phyloP scores from a whole-genome alignment of 2,113 vertebrate genomes.

The Python bivittatus region DNA sequence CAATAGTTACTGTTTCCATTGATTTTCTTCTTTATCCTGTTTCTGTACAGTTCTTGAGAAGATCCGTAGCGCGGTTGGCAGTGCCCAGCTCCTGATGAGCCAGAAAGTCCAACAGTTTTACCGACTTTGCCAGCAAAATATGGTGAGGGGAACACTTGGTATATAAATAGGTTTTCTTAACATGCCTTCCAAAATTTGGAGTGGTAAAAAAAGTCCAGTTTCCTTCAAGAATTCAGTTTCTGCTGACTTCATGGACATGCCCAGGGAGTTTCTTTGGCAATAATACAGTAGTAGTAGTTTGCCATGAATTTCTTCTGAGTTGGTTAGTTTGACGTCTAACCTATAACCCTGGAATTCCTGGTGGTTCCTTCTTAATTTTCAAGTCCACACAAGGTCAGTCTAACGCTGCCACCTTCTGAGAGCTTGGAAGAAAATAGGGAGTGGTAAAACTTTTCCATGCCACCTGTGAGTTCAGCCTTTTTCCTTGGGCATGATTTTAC shows the following conservation, averaged over 20 bases:
- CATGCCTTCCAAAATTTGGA: neutral
- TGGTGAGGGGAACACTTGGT: slow-evolving; percentile 79
- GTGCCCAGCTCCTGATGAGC: slow-evolving; percentile 96
- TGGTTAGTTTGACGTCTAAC: neutral
- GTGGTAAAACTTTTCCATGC: neutral
- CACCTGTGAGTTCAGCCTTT: neutral
- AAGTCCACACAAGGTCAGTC: neutral
- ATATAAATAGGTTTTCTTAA: neutral
- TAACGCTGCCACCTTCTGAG: neutral
- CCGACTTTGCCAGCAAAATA: slow-evolving; percentile 96
- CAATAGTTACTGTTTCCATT: neutral
- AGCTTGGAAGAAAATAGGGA: neutral
- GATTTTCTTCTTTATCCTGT: neutral
- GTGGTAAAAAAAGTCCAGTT: neutral
- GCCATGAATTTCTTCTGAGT: neutral
- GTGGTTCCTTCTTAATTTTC: neutral
- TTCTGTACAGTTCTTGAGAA: slow-evolving; percentile 85
- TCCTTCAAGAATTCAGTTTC: neutral
- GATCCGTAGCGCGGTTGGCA: slow-evolving; percentile 93
- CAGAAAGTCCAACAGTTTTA: slow-evolving; percentile 99
- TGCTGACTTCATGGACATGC: neutral
- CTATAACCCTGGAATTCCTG: neutral
- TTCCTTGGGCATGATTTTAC: neutral
- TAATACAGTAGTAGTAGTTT: neutral
- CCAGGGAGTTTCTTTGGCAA: neutral